Evolutionary conservation across 2,797 vertebrate genomes (phyloP), one percentile per base, ranked within the genome.

Genomic region (Epinephelus awoara): DNA sequence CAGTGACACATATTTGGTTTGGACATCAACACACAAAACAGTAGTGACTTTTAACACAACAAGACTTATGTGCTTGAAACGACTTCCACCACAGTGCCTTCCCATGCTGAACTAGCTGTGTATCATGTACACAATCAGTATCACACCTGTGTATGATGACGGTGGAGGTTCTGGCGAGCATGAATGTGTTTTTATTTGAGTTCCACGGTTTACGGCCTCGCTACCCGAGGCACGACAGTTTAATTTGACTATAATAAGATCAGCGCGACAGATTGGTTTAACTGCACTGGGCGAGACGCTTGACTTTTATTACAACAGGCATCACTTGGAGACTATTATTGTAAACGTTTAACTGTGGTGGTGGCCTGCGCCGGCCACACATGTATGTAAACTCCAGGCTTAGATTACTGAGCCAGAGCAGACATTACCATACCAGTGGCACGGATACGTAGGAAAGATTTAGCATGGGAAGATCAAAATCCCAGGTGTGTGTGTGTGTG

Each of bases 271-370:
- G 82, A 86, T 85, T 63, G 78, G 88, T 85, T 91, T 89, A 78
- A 68, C 71, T 74, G 85, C 85, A 63, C 38, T 49, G 67, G 85
- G 81, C 67, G 57, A 74, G 67, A 73, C 40, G 75, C 74, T 89
- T 92, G 88, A 90, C 87, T 86, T 91, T 91, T 90, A 93, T 93
- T 90, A 87, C 80, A 89, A 85, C 85, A 86, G 92, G 80, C 91
- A 90, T 91, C 78, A 67, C 89, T 92, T 85, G 91, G 84, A 91
- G 91, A 85, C 86, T 82, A 82, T 93, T 85, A 91, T 84, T 88
- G 90, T 91, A 86, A 93, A 90, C 79, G 79, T 88, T 91, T 84
- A 88, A 90, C 89, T 68, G 89, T 61, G 88, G 87, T 5, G 85
- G 88, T 61, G 88, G 90, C 86, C 91, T 82, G 78, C 55, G 14